A percentile compares a stretch with the other conserved stretches of the same genome.
Conservation (phyloP, 2,797 vertebrate genomes). For the Urosaurus nigricauda region DNA sequence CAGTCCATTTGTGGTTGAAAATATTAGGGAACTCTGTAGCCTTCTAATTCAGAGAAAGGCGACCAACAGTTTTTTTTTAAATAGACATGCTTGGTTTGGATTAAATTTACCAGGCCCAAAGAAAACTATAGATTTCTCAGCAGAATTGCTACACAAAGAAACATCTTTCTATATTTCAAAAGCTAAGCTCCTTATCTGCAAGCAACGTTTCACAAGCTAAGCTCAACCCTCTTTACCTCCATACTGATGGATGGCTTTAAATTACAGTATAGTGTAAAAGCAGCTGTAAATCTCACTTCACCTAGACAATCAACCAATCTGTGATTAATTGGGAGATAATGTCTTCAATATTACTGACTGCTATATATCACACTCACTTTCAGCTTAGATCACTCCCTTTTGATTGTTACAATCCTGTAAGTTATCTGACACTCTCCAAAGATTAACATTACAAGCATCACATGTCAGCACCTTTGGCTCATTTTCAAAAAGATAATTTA, state of each 20-base stretch:
- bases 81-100: neutral
- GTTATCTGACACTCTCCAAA: neutral
- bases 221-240: neutral
- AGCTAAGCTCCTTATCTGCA: conserved; percentile 6
- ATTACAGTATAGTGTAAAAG: neutral
- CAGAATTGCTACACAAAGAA: neutral
- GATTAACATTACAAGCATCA: neutral
- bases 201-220: conserved; percentile 3
- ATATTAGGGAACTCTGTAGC: neutral
- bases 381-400: neutral
- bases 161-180: neutral
- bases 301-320: neutral
- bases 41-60: neutral
- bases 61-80: neutral
- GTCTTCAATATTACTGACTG: neutral
- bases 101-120: neutral
- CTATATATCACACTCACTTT: neutral
- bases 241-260: neutral
- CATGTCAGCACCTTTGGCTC: neutral
- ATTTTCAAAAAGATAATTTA: neutral
- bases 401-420: neutral
- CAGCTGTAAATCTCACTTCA: neutral
- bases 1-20: neutral
- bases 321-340: neutral
- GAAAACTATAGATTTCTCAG: neutral